phyloP scores from a whole-genome alignment of 2,888 invertebrate genomes.

The Dorcus hopei region DNA sequence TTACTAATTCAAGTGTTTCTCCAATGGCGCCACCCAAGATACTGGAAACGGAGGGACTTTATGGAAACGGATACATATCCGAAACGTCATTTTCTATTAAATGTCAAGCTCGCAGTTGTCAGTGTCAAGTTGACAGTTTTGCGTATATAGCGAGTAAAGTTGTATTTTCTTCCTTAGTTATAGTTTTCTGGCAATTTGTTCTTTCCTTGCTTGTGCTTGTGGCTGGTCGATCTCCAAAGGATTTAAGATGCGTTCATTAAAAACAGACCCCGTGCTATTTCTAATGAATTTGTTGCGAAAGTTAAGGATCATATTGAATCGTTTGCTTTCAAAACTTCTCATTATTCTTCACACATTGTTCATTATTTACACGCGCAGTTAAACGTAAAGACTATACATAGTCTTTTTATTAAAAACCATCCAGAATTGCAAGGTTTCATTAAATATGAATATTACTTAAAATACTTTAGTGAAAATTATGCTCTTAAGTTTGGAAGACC shows the following conservation, averaged over 20 bases:
- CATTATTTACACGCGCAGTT: conserved; percentile 27
- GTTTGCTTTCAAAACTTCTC: conserved; percentile 1
- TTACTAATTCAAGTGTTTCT: no score
- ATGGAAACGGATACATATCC: no score
- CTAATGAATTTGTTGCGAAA: background rate
- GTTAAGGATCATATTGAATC: conserved; percentile 1
- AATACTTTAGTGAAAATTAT: conserved; percentile 29
- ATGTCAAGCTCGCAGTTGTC: no score
- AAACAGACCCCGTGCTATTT: background rate
- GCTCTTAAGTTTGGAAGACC: conserved; percentile 25
- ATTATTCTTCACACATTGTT: background rate
- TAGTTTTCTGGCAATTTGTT: no score
- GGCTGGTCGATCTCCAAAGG: background rate
- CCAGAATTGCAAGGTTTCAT: conserved; percentile 24
- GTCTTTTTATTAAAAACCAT: conserved; percentile 24
- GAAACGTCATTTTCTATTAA: no score
- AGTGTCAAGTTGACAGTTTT: no score
- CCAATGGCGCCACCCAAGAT: no score
- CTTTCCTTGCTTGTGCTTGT: no score
- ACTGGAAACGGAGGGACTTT: no score
- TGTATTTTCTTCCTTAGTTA: no score
- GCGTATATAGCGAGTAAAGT: no score
- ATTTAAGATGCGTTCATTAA: background rate
- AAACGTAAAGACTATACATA: conserved; percentile 28
- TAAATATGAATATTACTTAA: conserved; percentile 28